Conservation (phyloP, 2,113 vertebrate genomes). For the Sebastes schlegelii region DNA sequence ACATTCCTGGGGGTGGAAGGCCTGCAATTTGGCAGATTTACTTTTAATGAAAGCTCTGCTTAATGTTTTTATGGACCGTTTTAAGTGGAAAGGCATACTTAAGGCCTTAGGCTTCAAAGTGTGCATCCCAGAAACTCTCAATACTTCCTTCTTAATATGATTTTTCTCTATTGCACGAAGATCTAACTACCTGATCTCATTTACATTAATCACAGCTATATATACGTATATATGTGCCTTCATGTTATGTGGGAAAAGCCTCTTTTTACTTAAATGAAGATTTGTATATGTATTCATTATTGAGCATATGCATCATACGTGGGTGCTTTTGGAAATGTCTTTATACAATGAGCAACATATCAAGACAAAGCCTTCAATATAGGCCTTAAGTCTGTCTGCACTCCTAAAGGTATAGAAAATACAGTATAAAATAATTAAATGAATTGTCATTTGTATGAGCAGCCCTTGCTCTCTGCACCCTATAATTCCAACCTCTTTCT, state of each 20-base stretch:
- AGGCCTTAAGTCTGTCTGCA: conserved; percentile 32
- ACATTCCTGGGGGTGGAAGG: conserved; percentile 63
- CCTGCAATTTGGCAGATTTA: conserved; percentile 73
- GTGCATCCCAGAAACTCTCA: conserved; percentile 35
- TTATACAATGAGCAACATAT: conserved; percentile 36
- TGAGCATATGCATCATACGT: conserved; percentile 5
- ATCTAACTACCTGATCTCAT: conserved; percentile 25
- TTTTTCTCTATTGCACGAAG: conserved; percentile 21
- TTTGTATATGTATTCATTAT: conserved; percentile 25
- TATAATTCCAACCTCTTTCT: conserved; percentile 99
- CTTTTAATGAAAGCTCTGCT: conserved; percentile 63
- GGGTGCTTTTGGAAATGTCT: conserved; percentile 27
- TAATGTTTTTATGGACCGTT: conserved; percentile 65
- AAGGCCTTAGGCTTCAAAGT: conserved; percentile 47
- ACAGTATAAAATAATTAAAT: conserved; percentile 83
- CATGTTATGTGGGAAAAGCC: conserved; percentile 5
- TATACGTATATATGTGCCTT: conserved; percentile 20
- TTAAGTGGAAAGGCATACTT: conserved; percentile 51
- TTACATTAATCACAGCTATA: conserved; percentile 35
- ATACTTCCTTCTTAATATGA: conserved; percentile 15
- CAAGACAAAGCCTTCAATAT: conserved; percentile 44
- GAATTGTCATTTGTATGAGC: conserved; percentile 97
- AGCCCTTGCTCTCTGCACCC: conserved; percentile 96
- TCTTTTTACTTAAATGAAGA: conserved; percentile 23
- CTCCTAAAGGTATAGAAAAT: conserved; percentile 93